Percentiles rank a stretch among this genome's conserved stretches.
phyloP scores from a whole-genome alignment of 2,797 vertebrate genomes.

The Labeo calbasu region DNA sequence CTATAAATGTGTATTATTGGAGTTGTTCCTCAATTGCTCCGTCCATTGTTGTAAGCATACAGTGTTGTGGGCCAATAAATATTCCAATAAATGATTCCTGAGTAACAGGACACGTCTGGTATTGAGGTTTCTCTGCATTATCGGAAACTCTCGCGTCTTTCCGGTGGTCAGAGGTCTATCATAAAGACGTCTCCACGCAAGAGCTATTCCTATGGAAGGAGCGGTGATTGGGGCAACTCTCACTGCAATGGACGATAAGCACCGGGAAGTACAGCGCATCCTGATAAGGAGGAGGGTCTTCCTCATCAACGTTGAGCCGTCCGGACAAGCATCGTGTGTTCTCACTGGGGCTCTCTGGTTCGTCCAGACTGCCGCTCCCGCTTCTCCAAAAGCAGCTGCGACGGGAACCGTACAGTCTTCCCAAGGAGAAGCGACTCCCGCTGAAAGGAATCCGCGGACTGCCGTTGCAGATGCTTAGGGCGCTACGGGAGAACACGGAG shows the following conservation, averaged over 20 bases:
- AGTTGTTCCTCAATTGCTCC: slow-evolving; percentile 17
- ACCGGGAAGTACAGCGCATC: slow-evolving; percentile 94
- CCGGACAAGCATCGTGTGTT: slow-evolving; percentile 91
- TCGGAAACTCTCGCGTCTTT: not conserved
- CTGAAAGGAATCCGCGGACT: slow-evolving; percentile 91
- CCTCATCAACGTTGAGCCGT: slow-evolving; percentile 82
- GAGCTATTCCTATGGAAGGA: slow-evolving; percentile 94
- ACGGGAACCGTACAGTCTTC: slow-evolving; percentile 90
- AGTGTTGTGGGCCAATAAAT: slow-evolving; percentile 45
- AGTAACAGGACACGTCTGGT: slow-evolving; percentile 46
- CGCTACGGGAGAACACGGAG: slow-evolving; percentile 95
- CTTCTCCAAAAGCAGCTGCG: slow-evolving; percentile 95
- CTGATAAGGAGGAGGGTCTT: slow-evolving; percentile 93
- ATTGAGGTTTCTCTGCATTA: slow-evolving; percentile 18
- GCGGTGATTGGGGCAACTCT: slow-evolving; percentile 93
- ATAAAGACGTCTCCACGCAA: slow-evolving; percentile 95
- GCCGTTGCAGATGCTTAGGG: slow-evolving; percentile 87
- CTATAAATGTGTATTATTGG: slow-evolving; percentile 45
- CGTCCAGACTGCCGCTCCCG: slow-evolving; percentile 87
- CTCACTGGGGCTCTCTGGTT: slow-evolving; percentile 90
- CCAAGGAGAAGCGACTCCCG: slow-evolving; percentile 91
- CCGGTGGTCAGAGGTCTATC: slow-evolving; percentile 63
- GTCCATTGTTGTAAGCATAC: slow-evolving; percentile 36
- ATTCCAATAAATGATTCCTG: slow-evolving; percentile 54
- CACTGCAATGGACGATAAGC: slow-evolving; percentile 94